Evolutionary conservation across 2,888 invertebrate genomes (phyloP), one percentile per base, ranked within the genome.

Genomic region (Cephus runcator): DNA sequence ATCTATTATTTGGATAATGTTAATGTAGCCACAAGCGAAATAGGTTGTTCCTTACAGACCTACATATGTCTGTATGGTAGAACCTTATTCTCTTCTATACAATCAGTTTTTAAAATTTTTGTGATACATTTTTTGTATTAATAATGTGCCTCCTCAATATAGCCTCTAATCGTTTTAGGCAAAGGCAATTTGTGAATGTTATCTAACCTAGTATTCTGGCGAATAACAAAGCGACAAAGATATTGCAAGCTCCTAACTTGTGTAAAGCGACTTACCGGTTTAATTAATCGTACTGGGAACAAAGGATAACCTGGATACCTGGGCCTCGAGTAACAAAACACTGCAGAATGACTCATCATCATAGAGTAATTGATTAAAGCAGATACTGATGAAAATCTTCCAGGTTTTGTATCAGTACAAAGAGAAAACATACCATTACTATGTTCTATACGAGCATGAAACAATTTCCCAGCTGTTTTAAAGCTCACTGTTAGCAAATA

Each of bases 331-430:
- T 95, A 96, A 90, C 96, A 96, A 87, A 95, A 95, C 75, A 96
- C 94, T 71, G 95, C 94, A 74, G 94, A 94, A 84, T 94, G 94
- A 76, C 96, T 96, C 82, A 94, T 94, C 83, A 93, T 93, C 92
- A 96, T 93, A n/a, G 96, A 95, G 86, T 95, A 94, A 82, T 95
- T 94, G 79, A 96, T 95, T 85, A 96, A 93, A 85, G 95, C 95
- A 11, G 95, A 94, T 80, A 96, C 94, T 1, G 95, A 94, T 40
- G 92, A 87, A 84, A 93, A 93, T 76, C 93, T 93, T 83, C 93
- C 92, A 30, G 81, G 86, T 33, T 93, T 93, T 81, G 93, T 92
- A 87, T 93, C 93, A 90, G 94, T 94, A 83, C 93, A 93, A 33
- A 93, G 86, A 69, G 93, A 93, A 88, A 95, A 96, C 81, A 94